A percentile compares a stretch with the other conserved stretches of the same genome.
These are phyloP conservation scores for Neogale vison DNA, from an alignment of 2,113 vertebrate species.

Conservation along the genomic window DNA sequence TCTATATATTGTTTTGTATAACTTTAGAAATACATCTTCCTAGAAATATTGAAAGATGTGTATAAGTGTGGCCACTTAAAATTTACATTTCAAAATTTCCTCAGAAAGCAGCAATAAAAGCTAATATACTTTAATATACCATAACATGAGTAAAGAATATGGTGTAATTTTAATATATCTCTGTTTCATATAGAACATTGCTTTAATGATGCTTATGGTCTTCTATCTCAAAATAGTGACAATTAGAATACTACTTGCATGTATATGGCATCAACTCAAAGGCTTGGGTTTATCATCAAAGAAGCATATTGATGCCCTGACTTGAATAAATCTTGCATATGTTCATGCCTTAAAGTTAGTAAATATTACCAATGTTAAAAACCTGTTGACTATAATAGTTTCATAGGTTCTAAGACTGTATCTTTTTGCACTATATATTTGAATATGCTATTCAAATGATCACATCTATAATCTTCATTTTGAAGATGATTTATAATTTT, in stretches of 20 bases:
- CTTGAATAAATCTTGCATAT: not conserved
- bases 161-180: conserved; percentile 17
- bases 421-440: not conserved
- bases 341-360: not conserved
- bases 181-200: not conserved
- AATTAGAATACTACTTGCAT: not conserved
- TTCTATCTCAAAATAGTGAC: not conserved
- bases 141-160: conserved; percentile 7
- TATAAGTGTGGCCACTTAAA: not conserved
- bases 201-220: not conserved
- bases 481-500: conserved; percentile 27
- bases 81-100: not conserved
- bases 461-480: not conserved
- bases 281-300: not conserved
- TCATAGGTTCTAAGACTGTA: not conserved
- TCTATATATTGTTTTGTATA: not conserved
- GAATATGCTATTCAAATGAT: not conserved
- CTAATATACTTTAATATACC: not conserved
- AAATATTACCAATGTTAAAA: conserved; percentile 7
- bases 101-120: conserved; percentile 16
- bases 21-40: conserved; percentile 13
- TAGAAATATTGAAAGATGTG: not conserved
- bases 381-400: not conserved
- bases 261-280: not conserved
- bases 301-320: not conserved